Evolutionary conservation across 2,797 vertebrate species (phyloP), one percentile per base, ranked within the genome.

Genomic region (Spondyliosoma cantharus): DNA sequence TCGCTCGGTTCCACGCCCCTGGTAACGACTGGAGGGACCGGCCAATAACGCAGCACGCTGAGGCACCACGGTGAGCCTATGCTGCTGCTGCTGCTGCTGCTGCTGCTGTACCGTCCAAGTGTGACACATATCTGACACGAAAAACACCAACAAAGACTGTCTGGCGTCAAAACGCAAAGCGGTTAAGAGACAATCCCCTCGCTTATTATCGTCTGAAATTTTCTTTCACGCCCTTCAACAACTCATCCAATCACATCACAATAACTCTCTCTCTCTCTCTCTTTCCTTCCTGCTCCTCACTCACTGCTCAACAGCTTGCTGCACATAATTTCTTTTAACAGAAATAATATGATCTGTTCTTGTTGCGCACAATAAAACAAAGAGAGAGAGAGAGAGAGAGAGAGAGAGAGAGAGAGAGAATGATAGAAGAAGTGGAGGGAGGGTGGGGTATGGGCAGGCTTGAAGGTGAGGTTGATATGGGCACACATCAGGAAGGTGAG

Each of bases 1-100:
- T 42, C 63, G 86, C 76, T 68, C 7, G 87, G 90, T 22, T 92
- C 93, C 92, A 93, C 94, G 94, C 94, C 94, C 93, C 92, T 93
- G 80, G 89, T 83, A 92, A 86, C 90, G 89, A 85, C 68, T 16
- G 66, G 46, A 71, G 78, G 53, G 27, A 13, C 29, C 61, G 87
- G 66, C 94, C 95, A 94, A 94, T 95, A 89, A 90, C 72, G 77
- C 52, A 2, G 82, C 87, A 45, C 82, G 77, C 73, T 71, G 80
- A 49, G 77, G 76, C 79, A 25, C 27, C 49, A 20, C 58, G 16
- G 73, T 42, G 66, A 68, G 64, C 60, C 63, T 43, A 37, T 78
- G 63, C 71, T 19, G 45, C 78, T 77, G 81, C 73, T 74, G 81
- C 73, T 74, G 65, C 32, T 37, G 22, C 81, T 78, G 66, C 71